Conservation (phyloP, 2,113 vertebrate species). For the Gymnarchus niloticus region DNA sequence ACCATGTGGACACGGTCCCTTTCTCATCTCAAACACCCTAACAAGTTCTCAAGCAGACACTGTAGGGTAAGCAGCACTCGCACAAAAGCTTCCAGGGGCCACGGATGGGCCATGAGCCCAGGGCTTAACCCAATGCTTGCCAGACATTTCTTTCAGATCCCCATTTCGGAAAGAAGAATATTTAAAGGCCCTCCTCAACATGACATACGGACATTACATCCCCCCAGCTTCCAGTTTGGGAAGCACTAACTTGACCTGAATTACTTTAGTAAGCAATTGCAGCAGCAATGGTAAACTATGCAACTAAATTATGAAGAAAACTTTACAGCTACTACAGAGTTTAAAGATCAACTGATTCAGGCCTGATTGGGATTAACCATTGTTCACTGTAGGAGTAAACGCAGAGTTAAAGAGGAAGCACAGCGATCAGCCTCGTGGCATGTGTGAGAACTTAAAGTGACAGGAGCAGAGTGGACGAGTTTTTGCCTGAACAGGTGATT, state of each 20-base stretch:
- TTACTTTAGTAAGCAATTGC: neutral
- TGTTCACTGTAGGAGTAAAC: neutral
- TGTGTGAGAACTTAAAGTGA: neutral
- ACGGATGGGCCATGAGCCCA: too few species aligned
- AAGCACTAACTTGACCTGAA: neutral
- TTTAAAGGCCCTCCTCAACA: too few species aligned
- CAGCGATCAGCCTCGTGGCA: neutral
- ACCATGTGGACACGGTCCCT: neutral
- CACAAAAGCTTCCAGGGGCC: neutral
- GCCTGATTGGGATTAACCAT: neutral
- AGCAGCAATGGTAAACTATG: neutral
- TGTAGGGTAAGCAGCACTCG: neutral
- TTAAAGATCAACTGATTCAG: neutral
- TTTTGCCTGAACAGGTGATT: neutral
- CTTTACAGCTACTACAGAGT: neutral
- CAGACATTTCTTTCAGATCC: too few species aligned
- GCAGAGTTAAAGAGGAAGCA: neutral
- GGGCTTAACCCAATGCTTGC: too few species aligned
- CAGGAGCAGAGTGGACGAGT: neutral
- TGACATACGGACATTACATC: too few species aligned
- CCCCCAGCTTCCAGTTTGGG: too few species aligned
- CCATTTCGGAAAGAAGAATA: too few species aligned
- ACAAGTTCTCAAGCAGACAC: neutral
- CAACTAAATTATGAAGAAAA: neutral
- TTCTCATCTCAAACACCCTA: neutral